Evolutionary conservation across 37 sponge, comb jelly and placozoan species (phyloP).

Genomic region (Aplysina aerophoba): DNA sequence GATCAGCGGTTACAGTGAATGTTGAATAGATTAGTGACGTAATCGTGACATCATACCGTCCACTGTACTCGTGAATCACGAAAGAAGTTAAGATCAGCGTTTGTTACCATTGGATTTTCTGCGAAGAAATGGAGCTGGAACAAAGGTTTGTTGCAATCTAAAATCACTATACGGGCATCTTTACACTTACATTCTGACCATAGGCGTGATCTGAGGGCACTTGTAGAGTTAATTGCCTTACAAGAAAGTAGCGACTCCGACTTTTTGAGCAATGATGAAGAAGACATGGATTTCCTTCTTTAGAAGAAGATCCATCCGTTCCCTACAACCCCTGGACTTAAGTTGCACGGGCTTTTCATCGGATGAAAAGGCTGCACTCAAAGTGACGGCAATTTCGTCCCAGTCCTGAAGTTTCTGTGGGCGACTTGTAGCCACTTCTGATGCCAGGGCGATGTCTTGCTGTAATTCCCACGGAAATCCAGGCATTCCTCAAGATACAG

Average conservation of each 20-base stretch:
- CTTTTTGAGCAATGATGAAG: slow-evolving; percentile 15
- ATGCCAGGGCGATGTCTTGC: neutral
- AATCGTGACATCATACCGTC: slow-evolving; percentile 8
- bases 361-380: neutral
- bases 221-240: slow-evolving; percentile 4
- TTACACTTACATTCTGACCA: neutral
- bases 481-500: slow-evolving; percentile 6
- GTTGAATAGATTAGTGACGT: neutral
- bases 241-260: neutral
- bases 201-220: neutral
- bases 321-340: slow-evolving; percentile 5
- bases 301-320: neutral
- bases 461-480: slow-evolving; percentile 14
- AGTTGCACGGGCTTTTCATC: slow-evolving; percentile 1
- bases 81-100: neutral
- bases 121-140: slow-evolving; percentile 16
- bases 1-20: slow-evolving; percentile 4
- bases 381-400: slow-evolving; percentile 8
- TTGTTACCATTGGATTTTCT: neutral
- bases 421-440: neutral
- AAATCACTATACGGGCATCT: neutral
- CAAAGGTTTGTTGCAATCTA: neutral
- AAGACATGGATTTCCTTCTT: slow-evolving; percentile 27
- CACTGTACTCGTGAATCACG: neutral
- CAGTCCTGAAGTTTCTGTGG: neutral